Evolutionary conservation across 2,888 invertebrate genomes (phyloP).

Genomic region (Drosophila paramelanica): DNA sequence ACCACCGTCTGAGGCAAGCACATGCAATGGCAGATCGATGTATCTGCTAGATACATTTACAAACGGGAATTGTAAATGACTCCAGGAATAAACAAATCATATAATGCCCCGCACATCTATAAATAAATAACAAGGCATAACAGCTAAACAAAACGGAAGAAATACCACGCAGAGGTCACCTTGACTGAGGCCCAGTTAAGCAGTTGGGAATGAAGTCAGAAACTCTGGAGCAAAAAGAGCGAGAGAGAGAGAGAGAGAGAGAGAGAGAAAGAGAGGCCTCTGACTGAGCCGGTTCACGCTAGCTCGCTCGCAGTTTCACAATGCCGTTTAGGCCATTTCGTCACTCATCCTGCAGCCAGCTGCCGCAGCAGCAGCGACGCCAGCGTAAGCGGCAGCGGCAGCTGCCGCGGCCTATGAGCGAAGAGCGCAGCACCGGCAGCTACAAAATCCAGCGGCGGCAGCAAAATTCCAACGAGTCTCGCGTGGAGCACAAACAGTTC

Average conservation of each 20-base stretch:
- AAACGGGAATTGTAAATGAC: constrained; percentile 15
- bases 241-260: constrained; percentile 16
- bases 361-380: constrained; percentile 8
- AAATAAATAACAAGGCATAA: constrained; percentile 39
- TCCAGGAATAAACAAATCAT: constrained; percentile 25
- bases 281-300: constrained; percentile 22
- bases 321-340: constrained; percentile 68
- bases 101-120: constrained; percentile 43
- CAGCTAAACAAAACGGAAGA: constrained; percentile 15
- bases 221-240: constrained; percentile 52
- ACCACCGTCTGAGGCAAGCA: constrained; percentile 15
- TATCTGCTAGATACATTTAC: constrained; percentile 33
- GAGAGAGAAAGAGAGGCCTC: constrained; percentile 9
- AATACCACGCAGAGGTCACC: constrained; percentile 62
- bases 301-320: constrained; percentile 65
- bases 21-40: constrained; percentile 37
- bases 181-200: constrained; percentile 44
- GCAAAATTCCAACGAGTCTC: constrained; percentile 69
- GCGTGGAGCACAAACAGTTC: constrained; percentile 69
- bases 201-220: constrained; percentile 26
- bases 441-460: constrained; percentile 73
- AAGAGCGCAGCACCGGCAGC: constrained; percentile 28
- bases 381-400: constrained; percentile 5
- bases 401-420: constrained; percentile 25
- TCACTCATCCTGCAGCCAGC: constrained; percentile 69